Evolutionary conservation across 2,113 vertebrate genomes (phyloP), one percentile per base, ranked within the genome.

Genomic region (Tiliqua scincoides): DNA sequence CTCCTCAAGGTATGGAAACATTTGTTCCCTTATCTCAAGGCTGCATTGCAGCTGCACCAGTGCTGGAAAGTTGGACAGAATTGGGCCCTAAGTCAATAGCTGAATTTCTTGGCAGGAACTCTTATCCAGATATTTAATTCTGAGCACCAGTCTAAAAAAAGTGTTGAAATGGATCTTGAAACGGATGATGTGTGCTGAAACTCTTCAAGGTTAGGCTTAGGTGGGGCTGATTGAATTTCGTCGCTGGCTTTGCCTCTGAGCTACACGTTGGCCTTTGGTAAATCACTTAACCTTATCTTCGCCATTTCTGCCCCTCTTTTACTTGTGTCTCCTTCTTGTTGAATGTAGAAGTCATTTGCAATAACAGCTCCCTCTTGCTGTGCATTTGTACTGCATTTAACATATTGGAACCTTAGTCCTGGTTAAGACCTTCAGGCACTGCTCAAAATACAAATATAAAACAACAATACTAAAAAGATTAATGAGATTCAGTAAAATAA

Each of bases 401-500:
- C 59, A 71, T 74, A 86, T 65, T 63, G 77, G 57, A 86, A 59
- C 68, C 40, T 52, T 79, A 10, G 57, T 78, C 63, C 30, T 80
- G 89, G 10, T 78, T 85, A 83, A 61, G 30, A 12, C 27, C 0
- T 0, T 52, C 57, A 32, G 61, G 65, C 18, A 37, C 40, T 65
- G 30, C 54, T 86, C 54, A 52, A 23, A 85, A 57, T 85, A 89
- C 83, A 61, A 89, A 78, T 83, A 84, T 85, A 25, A 89, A 83
- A 88, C 86, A 75, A 15, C n/a, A 78, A 77, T 85, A 25, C 25
- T 75, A 72, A 81, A 65, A 81, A 79, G 67, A 88, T 88, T 84
- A 79, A 76, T 82, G 43, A 59, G 48, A 67, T 68, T 59, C 32
- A 87, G 32, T 57, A 63, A 75, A 43, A 87, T 57, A 30, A 73